Conservation (phyloP, 2,888 invertebrate genomes). For the Platynereis dumerilii region DNA sequence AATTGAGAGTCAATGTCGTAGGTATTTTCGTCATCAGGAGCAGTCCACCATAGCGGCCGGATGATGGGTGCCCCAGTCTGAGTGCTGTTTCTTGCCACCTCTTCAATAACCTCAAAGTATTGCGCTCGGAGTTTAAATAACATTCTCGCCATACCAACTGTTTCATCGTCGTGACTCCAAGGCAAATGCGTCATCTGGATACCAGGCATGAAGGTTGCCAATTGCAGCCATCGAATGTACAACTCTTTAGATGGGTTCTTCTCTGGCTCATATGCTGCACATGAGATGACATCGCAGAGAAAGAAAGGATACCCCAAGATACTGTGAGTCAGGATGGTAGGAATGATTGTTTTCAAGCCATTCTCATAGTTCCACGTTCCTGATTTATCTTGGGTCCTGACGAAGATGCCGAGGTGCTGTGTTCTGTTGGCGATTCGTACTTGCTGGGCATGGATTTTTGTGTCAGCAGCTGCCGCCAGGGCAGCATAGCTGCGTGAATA, state of each 20-base stretch:
- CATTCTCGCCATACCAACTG: slow-evolving; percentile 39
- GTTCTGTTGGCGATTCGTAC: slow-evolving; percentile 83
- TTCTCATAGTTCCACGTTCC: slow-evolving; percentile 84
- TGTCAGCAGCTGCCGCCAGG: slow-evolving; percentile 39
- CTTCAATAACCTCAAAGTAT: slow-evolving; percentile 40
- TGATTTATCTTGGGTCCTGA: slow-evolving; percentile 79
- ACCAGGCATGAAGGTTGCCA: slow-evolving; percentile 88
- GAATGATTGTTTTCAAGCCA: slow-evolving; percentile 79
- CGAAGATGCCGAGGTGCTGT: slow-evolving; percentile 84
- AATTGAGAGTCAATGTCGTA: slow-evolving; percentile 78
- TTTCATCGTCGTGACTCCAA: slow-evolving; percentile 63
- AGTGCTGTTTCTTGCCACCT: slow-evolving; percentile 40
- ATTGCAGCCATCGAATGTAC: slow-evolving; percentile 75
- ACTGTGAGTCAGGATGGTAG: slow-evolving; percentile 71
- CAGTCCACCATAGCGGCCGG: slow-evolving; percentile 87
- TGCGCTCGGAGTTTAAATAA: slow-evolving; percentile 42
- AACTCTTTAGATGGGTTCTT: slow-evolving; percentile 50
- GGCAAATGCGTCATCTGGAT: slow-evolving; percentile 78
- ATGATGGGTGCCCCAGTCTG: slow-evolving; percentile 76
- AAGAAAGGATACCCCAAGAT: slow-evolving; percentile 78
- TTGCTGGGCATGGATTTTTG: slow-evolving; percentile 71
- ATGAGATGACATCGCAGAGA: slow-evolving; percentile 82
- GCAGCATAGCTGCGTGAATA: slow-evolving; percentile 42
- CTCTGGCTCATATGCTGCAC: slow-evolving; percentile 47
- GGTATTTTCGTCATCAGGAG: slow-evolving; percentile 78